A percentile compares a stretch with the other conserved stretches of the same genome.
Evolutionary conservation across 2,797 vertebrate species (phyloP).

Genomic region (Oreonectes daqikongensis): DNA sequence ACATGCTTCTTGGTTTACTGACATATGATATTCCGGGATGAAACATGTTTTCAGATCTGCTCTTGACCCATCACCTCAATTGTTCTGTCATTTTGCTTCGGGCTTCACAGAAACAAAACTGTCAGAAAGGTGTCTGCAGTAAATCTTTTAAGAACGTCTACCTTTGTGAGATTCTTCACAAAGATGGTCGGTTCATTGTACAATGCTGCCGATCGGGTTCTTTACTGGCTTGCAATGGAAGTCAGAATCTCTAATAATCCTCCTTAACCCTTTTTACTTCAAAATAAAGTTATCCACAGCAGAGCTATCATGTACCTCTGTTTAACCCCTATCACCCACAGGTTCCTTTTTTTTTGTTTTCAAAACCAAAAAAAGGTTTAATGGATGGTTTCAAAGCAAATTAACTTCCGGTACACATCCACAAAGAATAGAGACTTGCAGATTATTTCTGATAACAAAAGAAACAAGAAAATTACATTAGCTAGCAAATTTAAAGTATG

Average conservation of each 20-base stretch:
- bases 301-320: background rate
- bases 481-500: no score
- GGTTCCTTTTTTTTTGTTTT: background rate
- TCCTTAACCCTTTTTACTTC: constrained; percentile 65
- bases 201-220: constrained; percentile 63
- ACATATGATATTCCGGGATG: constrained; percentile 36
- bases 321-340: background rate
- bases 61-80: constrained; percentile 42
- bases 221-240: constrained; percentile 68
- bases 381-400: no score
- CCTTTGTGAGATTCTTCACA: constrained; percentile 61
- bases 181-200: constrained; percentile 64
- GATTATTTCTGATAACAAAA: no score
- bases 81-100: constrained; percentile 32
- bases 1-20: constrained; percentile 15
- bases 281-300: constrained; percentile 15
- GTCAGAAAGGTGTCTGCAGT: constrained; percentile 47
- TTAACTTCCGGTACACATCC: no score
- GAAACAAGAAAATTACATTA: no score
- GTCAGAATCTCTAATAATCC: constrained; percentile 76
- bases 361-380: background rate
- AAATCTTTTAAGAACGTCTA: constrained; percentile 65
- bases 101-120: constrained; percentile 40
- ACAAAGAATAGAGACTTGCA: no score
- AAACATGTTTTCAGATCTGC: constrained; percentile 39